phyloP scores from a whole-genome alignment of 2,113 vertebrate genomes.

The Helogale parvula region DNA sequence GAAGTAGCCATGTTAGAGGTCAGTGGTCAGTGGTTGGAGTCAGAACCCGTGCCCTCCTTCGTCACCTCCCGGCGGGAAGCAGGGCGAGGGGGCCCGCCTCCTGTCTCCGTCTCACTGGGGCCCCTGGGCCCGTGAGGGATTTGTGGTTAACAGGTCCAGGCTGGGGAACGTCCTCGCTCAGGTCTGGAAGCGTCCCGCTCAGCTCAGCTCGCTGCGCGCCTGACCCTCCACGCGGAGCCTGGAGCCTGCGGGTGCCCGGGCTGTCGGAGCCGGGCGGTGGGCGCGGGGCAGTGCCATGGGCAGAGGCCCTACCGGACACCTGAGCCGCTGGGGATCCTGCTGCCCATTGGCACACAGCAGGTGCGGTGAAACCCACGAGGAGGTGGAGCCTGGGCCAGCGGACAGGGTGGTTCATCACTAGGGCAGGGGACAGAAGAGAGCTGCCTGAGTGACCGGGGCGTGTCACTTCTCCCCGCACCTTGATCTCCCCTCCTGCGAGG shows the following conservation, averaged over 20 bases:
- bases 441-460: not conserved
- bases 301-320: not conserved
- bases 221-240: not conserved
- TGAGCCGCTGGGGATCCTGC: not conserved
- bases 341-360: fast-evolving
- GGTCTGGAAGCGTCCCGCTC: no score
- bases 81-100: not conserved
- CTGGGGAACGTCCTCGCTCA: not conserved
- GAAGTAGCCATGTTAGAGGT: not conserved
- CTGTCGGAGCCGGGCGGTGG: not conserved
- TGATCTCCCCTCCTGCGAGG: not conserved
- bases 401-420: not conserved
- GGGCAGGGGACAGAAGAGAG: not conserved
- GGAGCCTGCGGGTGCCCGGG: not conserved
- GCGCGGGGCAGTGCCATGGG: not conserved
- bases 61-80: fast-evolving
- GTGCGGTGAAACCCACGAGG: not conserved
- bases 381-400: not conserved
- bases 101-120: fast-evolving
- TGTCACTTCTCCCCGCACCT: not conserved
- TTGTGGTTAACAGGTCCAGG: no score
- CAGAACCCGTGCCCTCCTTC: fast-evolving
- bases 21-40: no score
- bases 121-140: not conserved
- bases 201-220: not conserved